Evolutionary conservation across 2,888 invertebrate species (phyloP), one percentile per base, ranked within the genome.

Genomic region (Julus scandinavius): DNA sequence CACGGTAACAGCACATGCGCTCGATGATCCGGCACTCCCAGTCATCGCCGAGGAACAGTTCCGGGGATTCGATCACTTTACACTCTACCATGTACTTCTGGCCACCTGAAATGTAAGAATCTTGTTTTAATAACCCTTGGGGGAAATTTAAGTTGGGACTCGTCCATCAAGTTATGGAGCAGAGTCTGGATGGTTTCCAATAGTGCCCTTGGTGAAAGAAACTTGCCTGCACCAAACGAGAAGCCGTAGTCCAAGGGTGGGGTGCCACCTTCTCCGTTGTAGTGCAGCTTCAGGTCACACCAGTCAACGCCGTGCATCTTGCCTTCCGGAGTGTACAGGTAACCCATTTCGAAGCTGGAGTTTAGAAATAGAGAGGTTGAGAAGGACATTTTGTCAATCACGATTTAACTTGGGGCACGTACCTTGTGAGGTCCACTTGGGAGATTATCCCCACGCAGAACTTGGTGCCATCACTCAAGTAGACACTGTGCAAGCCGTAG

Each of bases 401-500:
- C 5, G 3, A 15, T 29, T 29, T 9, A 54, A 13, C 4, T 15
- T 54, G 63, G 20, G 20, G 5, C 4, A 9, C 63, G 20, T 9
- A 63, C 63, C 20, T 17, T 40, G 85, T 45, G 85, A 85, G 13
- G 45, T 85, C 85, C 7, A 92, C 92, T 92, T 97, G 96, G 90
- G 95, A 96, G 88, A 97, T 94, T 87, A 96, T 94, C 1, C 96
- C 96, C 0, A 96, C 93, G 89, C 95, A 94, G 89, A 96, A 94
- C 90, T 93, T 94, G 85, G 94, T 93, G 20, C 95, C 95, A 91
- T 96, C 95, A 80, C 95, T 94, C 87, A 96, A 93, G 91, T 95
- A 95, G 58, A 96, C 94, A 91, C 96, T 95, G 92, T 96, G 96
- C 92, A 96, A 95, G 2, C 95, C 95, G 92, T 96, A 96, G 17